Conservation (phyloP, 2,888 invertebrate genomes). For the Callinectes sapidus region DNA sequence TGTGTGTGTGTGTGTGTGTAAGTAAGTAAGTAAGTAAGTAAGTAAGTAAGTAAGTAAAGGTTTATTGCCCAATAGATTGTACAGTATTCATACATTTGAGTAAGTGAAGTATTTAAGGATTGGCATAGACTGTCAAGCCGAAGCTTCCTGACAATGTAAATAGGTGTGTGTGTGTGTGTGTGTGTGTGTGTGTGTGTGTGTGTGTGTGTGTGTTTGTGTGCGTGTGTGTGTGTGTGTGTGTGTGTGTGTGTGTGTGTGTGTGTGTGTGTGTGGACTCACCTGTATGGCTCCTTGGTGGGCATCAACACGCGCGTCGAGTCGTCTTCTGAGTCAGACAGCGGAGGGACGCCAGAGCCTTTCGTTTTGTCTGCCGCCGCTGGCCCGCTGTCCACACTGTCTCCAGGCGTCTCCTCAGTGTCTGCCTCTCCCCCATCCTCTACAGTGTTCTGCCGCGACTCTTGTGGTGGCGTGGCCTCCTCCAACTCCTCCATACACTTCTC, state of each 20-base stretch:
- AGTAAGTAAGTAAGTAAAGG: no score
- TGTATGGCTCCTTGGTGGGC: conserved; percentile 44
- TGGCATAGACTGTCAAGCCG: no score
- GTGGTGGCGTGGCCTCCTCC: conserved; percentile 25
- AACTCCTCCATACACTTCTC: conserved; percentile 59
- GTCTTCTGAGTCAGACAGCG: conserved; percentile 53
- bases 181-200: conserved; percentile 31
- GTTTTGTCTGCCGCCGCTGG: not conserved
- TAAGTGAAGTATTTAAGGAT: no score
- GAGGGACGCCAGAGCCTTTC: conserved; percentile 53
- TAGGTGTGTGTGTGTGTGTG: not conserved
- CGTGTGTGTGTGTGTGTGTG: conserved; percentile 30
- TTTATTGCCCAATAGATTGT: no score
- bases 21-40: no score
- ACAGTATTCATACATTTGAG: no score
- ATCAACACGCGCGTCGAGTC: conserved; percentile 44
- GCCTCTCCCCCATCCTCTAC: conserved; percentile 23
- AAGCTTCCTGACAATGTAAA: no score
- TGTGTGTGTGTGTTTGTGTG: conserved; percentile 40
- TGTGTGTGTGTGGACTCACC: conserved; percentile 42
- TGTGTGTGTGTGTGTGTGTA: no score
- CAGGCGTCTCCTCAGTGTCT: conserved; percentile 44
- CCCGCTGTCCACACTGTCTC: conserved; percentile 40
- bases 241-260: conserved; percentile 22
- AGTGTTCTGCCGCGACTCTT: conserved; percentile 30